These are phyloP conservation scores for Dryoscopus gambensis DNA, from an alignment of 2,113 vertebrate species.

Conservation along the genomic window DNA sequence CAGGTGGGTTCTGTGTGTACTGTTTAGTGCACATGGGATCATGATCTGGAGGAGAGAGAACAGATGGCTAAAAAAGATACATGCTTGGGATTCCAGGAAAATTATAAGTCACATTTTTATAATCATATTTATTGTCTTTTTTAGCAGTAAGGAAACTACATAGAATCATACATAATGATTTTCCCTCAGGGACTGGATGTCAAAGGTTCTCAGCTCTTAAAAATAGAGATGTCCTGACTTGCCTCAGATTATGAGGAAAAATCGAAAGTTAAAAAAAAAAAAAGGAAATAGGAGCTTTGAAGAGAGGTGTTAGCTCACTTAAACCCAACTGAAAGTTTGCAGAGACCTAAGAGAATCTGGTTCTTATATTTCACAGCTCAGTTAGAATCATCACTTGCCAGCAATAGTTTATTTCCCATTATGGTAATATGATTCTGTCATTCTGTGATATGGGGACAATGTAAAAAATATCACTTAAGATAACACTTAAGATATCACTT, in stretches of 20 bases:
- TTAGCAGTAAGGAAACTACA: neutral
- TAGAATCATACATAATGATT: neutral
- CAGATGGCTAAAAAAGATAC: neutral
- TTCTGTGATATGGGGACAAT: neutral
- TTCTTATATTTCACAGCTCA: neutral
- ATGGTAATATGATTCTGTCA: too few relatives aligned
- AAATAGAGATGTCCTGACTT: neutral
- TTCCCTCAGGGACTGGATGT: neutral
- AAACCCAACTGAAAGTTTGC: neutral
- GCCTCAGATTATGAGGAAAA: neutral
- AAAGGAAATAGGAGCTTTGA: neutral
- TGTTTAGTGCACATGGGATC: neutral
- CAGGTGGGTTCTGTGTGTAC: neutral
- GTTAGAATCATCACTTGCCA: neutral
- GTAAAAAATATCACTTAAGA: neutral
- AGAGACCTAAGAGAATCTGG: neutral
- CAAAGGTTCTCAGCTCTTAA: neutral
- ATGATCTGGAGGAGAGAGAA: neutral
- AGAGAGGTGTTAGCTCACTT: neutral
- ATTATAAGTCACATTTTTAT: neutral
- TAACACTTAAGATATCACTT: neutral
- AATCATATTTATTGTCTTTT: neutral
- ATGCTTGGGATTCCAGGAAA: neutral
- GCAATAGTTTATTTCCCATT: neutral
- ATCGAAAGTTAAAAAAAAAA: neutral